These are phyloP conservation scores for Pammene aurita DNA, from an alignment of 2,888 invertebrate species.

Conservation along the genomic window DNA sequence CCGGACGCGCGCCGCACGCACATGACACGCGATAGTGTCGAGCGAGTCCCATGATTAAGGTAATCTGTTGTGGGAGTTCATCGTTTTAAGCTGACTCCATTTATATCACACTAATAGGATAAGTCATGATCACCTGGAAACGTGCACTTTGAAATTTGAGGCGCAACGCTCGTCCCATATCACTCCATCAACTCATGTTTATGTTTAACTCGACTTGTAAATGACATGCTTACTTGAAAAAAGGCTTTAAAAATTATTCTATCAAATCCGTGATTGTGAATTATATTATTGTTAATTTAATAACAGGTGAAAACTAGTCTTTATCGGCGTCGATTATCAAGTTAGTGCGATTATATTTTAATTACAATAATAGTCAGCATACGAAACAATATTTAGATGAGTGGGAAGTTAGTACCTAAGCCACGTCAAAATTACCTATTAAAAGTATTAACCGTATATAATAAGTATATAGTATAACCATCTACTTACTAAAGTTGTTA, in stretches of 20 bases:
- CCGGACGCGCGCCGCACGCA: conserved; percentile 13
- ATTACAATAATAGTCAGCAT: conserved; percentile 19
- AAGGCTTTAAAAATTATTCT: too few species aligned
- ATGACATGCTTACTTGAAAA: not conserved
- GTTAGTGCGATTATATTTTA: not conserved
- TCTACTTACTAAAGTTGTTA: not conserved
- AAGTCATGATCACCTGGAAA: conserved; percentile 12
- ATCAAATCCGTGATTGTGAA: too few species aligned
- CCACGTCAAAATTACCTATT: not conserved
- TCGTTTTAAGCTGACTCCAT: conserved; percentile 20
- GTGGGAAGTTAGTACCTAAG: not conserved
- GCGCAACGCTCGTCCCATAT: not conserved
- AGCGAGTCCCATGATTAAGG: not conserved
- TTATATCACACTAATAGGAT: conserved; percentile 19
- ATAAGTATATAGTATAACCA: too few species aligned
- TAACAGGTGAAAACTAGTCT: not conserved
- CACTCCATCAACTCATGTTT: not conserved
- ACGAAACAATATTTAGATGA: conserved; percentile 3
- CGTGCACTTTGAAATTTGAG: conserved; percentile 18
- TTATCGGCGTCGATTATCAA: not conserved
- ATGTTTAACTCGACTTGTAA: not conserved
- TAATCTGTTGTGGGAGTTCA: conserved; percentile 15
- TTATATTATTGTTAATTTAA: too few species aligned
- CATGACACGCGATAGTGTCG: conserved; percentile 13
- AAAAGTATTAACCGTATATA: not conserved